These are phyloP conservation scores for Dicranocentrus wangi DNA, from an alignment of 2,888 invertebrate species.

Conservation along the genomic window DNA sequence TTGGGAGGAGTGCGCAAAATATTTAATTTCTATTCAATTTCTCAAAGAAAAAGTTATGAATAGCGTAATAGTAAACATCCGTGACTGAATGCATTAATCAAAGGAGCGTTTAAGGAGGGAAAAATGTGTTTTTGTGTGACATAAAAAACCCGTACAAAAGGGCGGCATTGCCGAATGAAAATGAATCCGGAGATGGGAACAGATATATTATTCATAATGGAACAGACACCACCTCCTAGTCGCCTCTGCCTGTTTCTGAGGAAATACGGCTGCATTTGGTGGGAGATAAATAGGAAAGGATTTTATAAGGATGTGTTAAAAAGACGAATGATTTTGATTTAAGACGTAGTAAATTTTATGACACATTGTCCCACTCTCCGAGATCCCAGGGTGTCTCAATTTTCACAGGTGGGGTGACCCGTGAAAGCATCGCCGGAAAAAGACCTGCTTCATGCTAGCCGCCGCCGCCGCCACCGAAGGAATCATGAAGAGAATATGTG, in stretches of 20 bases:
- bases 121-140: conserved; percentile 13
- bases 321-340: conserved; percentile 46
- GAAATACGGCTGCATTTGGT: too few species aligned
- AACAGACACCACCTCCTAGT: too few species aligned
- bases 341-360: conserved; percentile 49
- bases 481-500: neutral
- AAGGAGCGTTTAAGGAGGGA: conserved; percentile 20
- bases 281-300: neutral
- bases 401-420: too few species aligned
- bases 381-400: neutral
- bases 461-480: too few species aligned
- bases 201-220: too few species aligned
- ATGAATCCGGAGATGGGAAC: neutral
- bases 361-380: conserved; percentile 36
- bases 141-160: neutral
- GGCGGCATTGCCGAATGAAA: conserved; percentile 5
- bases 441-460: too few species aligned
- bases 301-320: conserved; percentile 17
- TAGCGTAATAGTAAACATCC: conserved; percentile 60
- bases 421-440: too few species aligned
- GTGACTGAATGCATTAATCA: conserved; percentile 62
- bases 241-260: too few species aligned
- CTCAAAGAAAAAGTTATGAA: too few species aligned
- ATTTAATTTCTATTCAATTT: too few species aligned
- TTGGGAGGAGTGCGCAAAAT: too few species aligned